These are phyloP conservation scores for Champsocephalus esox DNA, from an alignment of 2,797 vertebrate genomes.

Conservation along the genomic window DNA sequence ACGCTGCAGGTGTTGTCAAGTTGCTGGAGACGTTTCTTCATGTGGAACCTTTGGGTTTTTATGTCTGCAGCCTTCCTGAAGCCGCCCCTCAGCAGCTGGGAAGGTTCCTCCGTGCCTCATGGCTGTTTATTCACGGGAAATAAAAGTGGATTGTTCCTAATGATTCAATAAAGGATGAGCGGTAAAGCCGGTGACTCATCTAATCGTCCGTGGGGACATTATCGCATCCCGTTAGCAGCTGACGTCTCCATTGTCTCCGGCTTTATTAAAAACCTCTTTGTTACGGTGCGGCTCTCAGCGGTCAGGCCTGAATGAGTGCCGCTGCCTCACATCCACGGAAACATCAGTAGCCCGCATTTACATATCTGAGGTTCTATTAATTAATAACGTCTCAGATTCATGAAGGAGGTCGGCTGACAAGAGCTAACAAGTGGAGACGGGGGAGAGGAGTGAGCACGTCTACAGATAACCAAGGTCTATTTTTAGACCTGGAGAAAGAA, in stretches of 20 bases:
- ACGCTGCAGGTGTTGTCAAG: no score
- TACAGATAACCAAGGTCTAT: no score
- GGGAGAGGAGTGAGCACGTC: no score
- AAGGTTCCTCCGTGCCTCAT: neutral
- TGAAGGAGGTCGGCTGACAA: no score
- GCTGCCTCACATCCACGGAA: conserved; percentile 33
- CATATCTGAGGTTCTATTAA: conserved; percentile 37
- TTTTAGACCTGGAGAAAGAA: no score
- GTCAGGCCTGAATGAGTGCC: conserved; percentile 30
- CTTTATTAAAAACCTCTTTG: conserved; percentile 55
- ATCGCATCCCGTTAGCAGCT: conserved; percentile 49
- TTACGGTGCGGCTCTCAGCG: conserved; percentile 40
- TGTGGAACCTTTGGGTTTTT: no score
- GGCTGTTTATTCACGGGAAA: conserved; percentile 32
- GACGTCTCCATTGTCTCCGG: conserved; percentile 57
- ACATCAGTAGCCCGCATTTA: conserved; percentile 29
- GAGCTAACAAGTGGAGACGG: no score
- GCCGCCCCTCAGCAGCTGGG: no score
- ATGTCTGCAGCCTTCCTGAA: no score
- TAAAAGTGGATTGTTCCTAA: conserved; percentile 56
- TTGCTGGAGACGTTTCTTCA: no score
- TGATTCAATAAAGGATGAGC: conserved; percentile 59
- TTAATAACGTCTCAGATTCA: no score
- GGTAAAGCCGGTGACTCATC: conserved; percentile 55
- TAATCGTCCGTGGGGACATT: conserved; percentile 54